Conservation (phyloP, 2,113 vertebrate species). For the Psilopsiagon aymara region DNA sequence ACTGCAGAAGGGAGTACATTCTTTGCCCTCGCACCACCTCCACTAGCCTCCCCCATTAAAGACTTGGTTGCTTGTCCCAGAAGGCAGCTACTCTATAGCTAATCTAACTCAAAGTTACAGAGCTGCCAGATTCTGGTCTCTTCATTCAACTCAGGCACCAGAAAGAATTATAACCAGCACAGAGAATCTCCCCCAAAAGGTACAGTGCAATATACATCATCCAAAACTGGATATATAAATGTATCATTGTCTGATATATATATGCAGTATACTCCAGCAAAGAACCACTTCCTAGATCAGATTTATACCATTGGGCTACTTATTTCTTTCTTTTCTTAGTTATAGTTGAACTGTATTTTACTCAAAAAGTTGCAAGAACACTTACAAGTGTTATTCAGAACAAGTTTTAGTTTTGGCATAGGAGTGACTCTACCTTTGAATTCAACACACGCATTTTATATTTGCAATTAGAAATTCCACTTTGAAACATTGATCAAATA, state of each 20-base stretch:
- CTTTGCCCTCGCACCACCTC: background rate
- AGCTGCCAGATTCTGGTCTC: background rate
- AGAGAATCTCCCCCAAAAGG: background rate
- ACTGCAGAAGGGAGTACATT: background rate
- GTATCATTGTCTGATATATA: background rate
- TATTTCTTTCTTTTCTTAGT: background rate
- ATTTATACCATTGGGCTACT: background rate
- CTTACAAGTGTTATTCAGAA: background rate
- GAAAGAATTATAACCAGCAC: background rate
- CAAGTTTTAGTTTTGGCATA: background rate
- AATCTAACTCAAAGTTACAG: background rate
- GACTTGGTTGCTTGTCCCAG: background rate
- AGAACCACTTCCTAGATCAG: background rate
- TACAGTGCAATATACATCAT: background rate
- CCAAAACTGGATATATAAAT: background rate
- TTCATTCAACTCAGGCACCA: background rate
- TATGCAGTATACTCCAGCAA: background rate
- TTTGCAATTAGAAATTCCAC: background rate
- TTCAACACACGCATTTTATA: background rate
- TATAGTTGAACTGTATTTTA: background rate
- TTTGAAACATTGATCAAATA: background rate
- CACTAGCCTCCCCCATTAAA: background rate
- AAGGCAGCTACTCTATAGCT: background rate
- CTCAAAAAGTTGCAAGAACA: background rate
- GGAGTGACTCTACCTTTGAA: background rate